Conservation (phyloP, 2,113 vertebrate species). For the Opisthocomus hoazin region DNA sequence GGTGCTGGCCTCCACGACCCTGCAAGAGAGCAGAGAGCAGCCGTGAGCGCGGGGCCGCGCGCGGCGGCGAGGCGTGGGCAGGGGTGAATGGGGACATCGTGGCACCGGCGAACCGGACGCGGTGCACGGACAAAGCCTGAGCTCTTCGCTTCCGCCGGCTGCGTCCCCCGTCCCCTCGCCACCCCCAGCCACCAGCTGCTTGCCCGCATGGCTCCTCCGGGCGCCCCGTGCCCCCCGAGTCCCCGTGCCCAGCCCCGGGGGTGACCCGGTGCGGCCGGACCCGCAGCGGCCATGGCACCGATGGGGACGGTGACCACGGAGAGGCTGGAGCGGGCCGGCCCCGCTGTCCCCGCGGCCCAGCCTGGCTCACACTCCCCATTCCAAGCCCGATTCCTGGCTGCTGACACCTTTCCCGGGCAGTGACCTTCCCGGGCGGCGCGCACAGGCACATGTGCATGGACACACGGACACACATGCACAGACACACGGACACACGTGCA, state of each 20-base stretch:
- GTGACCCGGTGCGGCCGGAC: accelerated
- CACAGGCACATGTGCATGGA: too few species aligned
- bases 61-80: too few species aligned
- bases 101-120: neutral
- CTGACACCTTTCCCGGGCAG: neutral
- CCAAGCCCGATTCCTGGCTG: constrained; percentile 3
- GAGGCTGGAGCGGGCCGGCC: neutral
- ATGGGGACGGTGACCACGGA: neutral
- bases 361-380: neutral
- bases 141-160: neutral
- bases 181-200: accelerated
- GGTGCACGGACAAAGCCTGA: neutral
- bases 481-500: neutral
- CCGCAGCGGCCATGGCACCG: accelerated
- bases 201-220: neutral
- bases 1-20: constrained; percentile 58
- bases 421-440: neutral
- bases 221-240: neutral
- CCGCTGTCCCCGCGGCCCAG: neutral
- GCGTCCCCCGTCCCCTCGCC: neutral
- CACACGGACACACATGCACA: neutral
- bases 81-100: neutral
- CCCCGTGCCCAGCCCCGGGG: too few species aligned
- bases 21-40: constrained; percentile 22
- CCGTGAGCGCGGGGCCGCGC: neutral